Evolutionary conservation across 2,888 invertebrate species (phyloP).

Genomic region (Dicycla oo): DNA sequence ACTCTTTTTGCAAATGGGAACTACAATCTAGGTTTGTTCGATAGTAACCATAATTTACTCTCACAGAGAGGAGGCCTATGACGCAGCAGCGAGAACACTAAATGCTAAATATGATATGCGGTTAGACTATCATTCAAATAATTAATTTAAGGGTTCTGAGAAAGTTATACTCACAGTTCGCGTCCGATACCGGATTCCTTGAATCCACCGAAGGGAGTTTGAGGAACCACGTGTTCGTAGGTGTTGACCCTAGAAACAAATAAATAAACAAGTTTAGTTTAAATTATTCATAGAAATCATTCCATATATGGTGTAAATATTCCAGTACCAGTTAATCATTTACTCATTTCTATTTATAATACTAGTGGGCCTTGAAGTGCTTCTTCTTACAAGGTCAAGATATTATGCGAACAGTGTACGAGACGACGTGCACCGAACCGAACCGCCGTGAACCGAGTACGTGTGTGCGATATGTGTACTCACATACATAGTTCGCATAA

Average conservation of each 20-base stretch:
- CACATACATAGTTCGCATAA: background rate
- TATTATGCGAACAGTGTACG: background rate
- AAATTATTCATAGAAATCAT: background rate
- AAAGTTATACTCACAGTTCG: slow-evolving; percentile 91
- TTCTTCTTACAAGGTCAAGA: background rate
- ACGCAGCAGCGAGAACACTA: background rate
- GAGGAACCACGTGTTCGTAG: slow-evolving; percentile 92
- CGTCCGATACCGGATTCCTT: slow-evolving; percentile 96
- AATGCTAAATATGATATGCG: too few species aligned
- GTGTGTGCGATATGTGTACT: background rate
- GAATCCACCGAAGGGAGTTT: slow-evolving; percentile 97
- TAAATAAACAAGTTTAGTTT: slow-evolving; percentile 14
- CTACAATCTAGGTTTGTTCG: background rate
- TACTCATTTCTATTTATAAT: slow-evolving; percentile 12
- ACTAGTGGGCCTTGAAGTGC: background rate
- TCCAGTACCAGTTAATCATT: background rate
- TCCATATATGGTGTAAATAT: background rate
- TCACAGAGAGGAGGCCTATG: background rate
- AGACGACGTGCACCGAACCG: too few species aligned
- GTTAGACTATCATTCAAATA: background rate
- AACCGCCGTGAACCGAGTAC: too few species aligned
- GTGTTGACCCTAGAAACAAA: slow-evolving; percentile 92
- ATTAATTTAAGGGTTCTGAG: background rate
- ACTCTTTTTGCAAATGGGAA: background rate
- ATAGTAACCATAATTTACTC: background rate